A percentile compares a stretch with the other conserved stretches of the same genome.
Conservation (phyloP, 2,888 invertebrate genomes). For the Hymenopus coronatus region DNA sequence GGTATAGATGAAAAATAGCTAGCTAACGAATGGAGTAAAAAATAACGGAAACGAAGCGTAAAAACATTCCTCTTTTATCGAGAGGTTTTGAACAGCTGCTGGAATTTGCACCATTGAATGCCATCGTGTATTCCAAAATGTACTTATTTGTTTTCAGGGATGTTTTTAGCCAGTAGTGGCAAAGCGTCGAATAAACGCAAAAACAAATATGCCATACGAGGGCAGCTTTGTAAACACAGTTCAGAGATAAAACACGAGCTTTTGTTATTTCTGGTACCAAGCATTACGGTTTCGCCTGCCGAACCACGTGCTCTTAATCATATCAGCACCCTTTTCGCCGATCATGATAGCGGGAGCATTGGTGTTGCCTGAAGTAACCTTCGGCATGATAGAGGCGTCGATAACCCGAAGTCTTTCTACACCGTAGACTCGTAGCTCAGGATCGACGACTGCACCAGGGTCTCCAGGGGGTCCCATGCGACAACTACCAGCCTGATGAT, state of each 20-base stretch:
- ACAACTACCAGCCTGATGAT: conserved; percentile 64
- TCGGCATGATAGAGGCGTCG: conserved; percentile 58
- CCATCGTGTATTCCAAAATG: background rate
- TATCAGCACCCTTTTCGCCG: conserved; percentile 56
- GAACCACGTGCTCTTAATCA: conserved; percentile 52
- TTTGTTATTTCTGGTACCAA: conserved; percentile 35
- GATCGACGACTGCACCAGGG: conserved; percentile 58
- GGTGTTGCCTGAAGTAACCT: conserved; percentile 55
- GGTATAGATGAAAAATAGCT: background rate
- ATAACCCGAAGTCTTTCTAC: conserved; percentile 52
- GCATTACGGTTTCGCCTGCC: conserved; percentile 38
- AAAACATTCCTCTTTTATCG: background rate
- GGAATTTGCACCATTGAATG: background rate
- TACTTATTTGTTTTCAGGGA: background rate
- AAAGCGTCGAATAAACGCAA: background rate
- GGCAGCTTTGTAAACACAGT: background rate
- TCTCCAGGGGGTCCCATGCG: conserved; percentile 60
- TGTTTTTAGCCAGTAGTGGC: background rate
- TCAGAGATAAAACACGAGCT: background rate
- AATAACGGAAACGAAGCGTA: too few relatives aligned
- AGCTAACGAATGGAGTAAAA: too few relatives aligned
- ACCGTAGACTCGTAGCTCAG: conserved; percentile 51
- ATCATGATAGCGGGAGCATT: conserved; percentile 59
- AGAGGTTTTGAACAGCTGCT: background rate
- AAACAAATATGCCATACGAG: background rate